Evolutionary conservation across 2,113 vertebrate species (phyloP), one percentile per base, ranked within the genome.

Genomic region (Lepus americanus): DNA sequence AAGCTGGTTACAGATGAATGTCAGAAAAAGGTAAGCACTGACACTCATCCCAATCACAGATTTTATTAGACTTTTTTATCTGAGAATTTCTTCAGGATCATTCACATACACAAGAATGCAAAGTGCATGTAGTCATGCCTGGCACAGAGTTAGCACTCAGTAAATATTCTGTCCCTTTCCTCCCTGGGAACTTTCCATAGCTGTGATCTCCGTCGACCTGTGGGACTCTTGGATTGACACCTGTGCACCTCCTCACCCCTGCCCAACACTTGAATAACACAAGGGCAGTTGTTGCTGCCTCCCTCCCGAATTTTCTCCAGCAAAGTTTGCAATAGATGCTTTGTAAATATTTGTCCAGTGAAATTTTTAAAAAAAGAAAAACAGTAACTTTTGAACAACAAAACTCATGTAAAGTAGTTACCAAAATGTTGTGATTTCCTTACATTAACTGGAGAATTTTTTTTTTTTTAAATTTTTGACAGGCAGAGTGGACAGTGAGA

Each of bases 1-100:
- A 99, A 99, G 93, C 97, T 99, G 89, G 98, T 99, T 87, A 98
- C 99, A 39, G 99, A 99, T 11, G 99, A 99, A 39, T 99, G 99
- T 98, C 98, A 98, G 27, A 98, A 98, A 97, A 99, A 99, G 99
- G 99, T 99, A 98, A 98, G 53, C 5, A 59, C 53, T 83, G 90
- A 67, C 16, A n/a, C 6, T 63, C 63, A 70, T 63, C 23, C n/a
- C 27, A 33, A 36, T 53, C 59, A 31, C 55, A 89, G 39, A 77
- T 39, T 19, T 87, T 31, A 36, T 80, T 31, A 49, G 3, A 23
- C 49, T 82, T 78, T 61, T 92, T 74, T 87, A 44, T 76, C 39
- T 64, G 53, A 83, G 70, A 67, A 39, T 91, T 72, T 76, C 33
- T 73, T 83, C 73, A 79, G 63, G 17, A 59, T 94, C 79, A 53